These are phyloP conservation scores for Hemiprocne comata DNA, from an alignment of 2,113 vertebrate genomes.

Conservation along the genomic window DNA sequence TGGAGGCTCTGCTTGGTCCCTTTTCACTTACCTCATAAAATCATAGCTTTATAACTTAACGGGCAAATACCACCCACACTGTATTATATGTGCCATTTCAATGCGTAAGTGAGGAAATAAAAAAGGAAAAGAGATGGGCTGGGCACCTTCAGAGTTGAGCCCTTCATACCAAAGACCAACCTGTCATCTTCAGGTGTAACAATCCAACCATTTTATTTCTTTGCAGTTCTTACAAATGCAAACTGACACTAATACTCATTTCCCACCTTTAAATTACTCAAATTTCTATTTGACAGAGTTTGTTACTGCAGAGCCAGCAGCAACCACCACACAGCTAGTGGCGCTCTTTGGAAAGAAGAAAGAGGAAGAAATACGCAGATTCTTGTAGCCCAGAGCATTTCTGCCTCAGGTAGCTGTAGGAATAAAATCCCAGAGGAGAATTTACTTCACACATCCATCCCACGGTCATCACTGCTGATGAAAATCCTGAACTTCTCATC, in stretches of 20 bases:
- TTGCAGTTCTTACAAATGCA: neutral
- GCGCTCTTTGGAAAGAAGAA: neutral
- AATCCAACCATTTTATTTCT: neutral
- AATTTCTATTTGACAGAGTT: neutral
- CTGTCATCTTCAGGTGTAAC: neutral
- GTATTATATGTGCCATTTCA: neutral
- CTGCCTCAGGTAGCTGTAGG: neutral
- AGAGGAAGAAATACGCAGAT: neutral
- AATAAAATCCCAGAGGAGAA: neutral
- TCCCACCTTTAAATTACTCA: neutral
- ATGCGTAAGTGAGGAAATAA: neutral
- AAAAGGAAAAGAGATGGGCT: neutral
- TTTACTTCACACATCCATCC: neutral
- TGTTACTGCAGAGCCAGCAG: neutral
- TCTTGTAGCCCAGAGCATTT: neutral
- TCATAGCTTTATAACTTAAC: neutral
- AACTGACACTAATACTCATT: neutral
- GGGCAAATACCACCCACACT: neutral
- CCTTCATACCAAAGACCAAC: neutral
- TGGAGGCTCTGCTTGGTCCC: neutral
- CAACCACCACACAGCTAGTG: neutral
- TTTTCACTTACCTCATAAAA: neutral
- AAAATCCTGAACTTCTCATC: neutral
- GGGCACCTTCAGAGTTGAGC: neutral
- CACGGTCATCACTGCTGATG: neutral